These are phyloP conservation scores for Forbesichthys papilliferus DNA, from an alignment of 2,113 vertebrate genomes.

Conservation along the genomic window DNA sequence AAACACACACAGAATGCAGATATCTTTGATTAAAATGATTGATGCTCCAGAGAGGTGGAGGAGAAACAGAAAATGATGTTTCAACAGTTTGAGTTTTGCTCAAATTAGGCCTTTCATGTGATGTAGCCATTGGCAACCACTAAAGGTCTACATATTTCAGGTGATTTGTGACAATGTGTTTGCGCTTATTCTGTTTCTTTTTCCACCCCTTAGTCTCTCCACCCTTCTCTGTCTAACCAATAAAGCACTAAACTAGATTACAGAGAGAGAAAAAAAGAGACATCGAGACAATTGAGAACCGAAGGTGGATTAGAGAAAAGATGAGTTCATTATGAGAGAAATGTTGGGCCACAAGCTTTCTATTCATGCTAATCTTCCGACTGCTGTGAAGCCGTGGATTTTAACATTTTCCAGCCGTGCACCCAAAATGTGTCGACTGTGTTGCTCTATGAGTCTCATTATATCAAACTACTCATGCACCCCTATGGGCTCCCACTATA, in stretches of 20 bases:
- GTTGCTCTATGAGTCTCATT: constrained; percentile 1
- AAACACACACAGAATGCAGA: constrained; percentile 41
- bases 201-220: no score
- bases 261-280: no score
- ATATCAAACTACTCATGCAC: not conserved
- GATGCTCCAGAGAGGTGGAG: constrained; percentile 29
- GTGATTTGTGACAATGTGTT: constrained; percentile 27
- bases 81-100: constrained; percentile 31
- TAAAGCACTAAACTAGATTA: no score
- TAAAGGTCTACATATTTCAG: constrained; percentile 15
- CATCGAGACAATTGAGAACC: no score
- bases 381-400: no score
- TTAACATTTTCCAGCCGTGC: no score
- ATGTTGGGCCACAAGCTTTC: no score
- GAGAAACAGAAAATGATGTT: constrained; percentile 38
- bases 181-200: not conserved
- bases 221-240: no score
- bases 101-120: constrained; percentile 26
- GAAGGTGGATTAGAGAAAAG: no score
- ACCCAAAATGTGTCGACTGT: not conserved
- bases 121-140: constrained; percentile 41
- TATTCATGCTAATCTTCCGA: no score
- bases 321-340: no score
- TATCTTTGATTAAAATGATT: constrained; percentile 53
- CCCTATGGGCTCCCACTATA: constrained; percentile 14